These are phyloP conservation scores for Camptogramma bilineatum DNA, from an alignment of 2,888 invertebrate species.

Conservation along the genomic window DNA sequence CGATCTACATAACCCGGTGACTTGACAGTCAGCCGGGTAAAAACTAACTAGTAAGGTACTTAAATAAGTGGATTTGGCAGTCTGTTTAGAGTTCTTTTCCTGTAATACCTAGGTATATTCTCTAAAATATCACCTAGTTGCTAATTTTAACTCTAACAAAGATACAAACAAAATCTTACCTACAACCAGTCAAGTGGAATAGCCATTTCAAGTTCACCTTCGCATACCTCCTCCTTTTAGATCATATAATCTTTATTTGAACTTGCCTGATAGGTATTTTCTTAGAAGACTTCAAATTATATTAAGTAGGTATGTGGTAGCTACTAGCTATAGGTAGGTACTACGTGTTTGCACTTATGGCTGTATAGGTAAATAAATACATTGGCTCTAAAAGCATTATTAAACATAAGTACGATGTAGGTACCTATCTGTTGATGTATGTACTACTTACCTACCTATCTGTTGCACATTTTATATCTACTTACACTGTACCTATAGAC, in stretches of 20 bases:
- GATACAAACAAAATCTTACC: background rate
- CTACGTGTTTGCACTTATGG: background rate
- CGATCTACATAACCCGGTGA: no score
- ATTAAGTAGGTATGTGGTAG: no score
- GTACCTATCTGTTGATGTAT: no score
- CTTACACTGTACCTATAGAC: no score
- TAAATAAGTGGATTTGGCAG: no score
- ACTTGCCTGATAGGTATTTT: background rate
- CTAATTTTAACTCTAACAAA: background rate
- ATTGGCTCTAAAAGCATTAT: background rate
- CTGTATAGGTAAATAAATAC: background rate
- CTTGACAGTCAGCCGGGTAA: no score
- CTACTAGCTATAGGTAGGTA: background rate
- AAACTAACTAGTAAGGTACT: no score
- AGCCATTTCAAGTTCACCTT: conserved; percentile 23
- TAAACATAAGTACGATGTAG: background rate
- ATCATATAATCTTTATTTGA: conserved; percentile 14
- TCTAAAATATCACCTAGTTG: background rate
- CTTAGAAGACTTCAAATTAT: background rate
- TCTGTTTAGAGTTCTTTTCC: no score
- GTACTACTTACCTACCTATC: background rate
- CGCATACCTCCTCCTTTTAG: background rate
- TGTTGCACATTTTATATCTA: no score
- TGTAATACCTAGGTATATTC: no score
- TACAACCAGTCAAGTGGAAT: background rate